Conservation (phyloP, 2,113 vertebrate genomes). For the Columbina picui region DNA sequence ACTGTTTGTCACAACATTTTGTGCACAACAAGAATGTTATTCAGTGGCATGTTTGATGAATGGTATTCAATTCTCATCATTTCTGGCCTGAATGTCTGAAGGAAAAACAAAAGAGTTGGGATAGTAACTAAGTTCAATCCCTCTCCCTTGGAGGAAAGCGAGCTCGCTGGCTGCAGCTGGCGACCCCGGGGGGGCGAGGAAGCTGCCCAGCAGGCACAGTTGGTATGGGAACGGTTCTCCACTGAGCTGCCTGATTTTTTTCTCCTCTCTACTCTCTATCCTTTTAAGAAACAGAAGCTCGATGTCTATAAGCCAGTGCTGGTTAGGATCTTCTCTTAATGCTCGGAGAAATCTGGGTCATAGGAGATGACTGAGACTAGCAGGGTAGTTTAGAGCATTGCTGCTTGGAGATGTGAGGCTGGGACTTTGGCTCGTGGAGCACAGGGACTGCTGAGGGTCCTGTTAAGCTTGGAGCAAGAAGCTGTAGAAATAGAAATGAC, state of each 20-base stretch:
- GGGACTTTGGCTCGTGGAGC: not conserved
- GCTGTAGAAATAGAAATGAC: not conserved
- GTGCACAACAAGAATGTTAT: not conserved
- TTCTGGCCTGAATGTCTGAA: not conserved
- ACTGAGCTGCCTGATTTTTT: not conserved
- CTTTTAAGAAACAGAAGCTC: conserved; percentile 43
- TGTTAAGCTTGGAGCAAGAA: not conserved
- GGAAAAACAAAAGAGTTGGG: not conserved
- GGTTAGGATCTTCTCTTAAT: not conserved
- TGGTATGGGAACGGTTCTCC: not conserved
- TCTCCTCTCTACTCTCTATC: not conserved
- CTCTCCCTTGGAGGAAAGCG: not conserved
- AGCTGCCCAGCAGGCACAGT: not conserved
- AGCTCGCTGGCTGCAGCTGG: conserved; percentile 3
- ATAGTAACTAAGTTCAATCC: not conserved
- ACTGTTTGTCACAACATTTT: not conserved
- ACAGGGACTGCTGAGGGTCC: not conserved
- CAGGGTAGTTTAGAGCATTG: not conserved
- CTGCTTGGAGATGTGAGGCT: not conserved
- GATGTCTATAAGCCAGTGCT: conserved; percentile 19
- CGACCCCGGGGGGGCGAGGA: rapidly evolving
- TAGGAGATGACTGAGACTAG: not conserved
- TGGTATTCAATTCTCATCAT: not conserved
- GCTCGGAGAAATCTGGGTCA: conserved; percentile 40
- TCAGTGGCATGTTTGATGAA: not conserved